A percentile compares a stretch with the other conserved stretches of the same genome.
Conservation (phyloP, 2,113 vertebrate species). For the Hippocampus zosterae region DNA sequence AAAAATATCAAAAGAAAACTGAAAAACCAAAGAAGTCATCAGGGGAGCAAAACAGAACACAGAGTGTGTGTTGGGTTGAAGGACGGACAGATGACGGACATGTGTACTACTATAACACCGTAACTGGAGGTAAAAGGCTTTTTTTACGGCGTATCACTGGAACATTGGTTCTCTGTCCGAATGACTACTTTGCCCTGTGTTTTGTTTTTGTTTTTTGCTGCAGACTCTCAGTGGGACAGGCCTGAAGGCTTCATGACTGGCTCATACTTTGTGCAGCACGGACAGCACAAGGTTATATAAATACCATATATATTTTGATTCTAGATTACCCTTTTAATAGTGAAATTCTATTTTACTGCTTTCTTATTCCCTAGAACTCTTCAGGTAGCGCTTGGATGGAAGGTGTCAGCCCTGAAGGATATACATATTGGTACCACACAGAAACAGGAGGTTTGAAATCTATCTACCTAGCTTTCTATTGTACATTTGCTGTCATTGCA, state of each 20-base stretch:
- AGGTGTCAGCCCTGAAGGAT: slow-evolving; percentile 84
- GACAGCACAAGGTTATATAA: slow-evolving; percentile 39
- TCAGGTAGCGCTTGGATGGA: slow-evolving; percentile 77
- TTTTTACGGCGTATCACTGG: neutral
- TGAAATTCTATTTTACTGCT: neutral
- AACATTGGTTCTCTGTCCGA: neutral
- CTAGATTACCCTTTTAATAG: neutral
- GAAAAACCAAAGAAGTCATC: slow-evolving; percentile 4
- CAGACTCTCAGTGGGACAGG: slow-evolving; percentile 72
- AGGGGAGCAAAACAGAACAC: neutral
- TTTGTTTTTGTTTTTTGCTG: neutral
- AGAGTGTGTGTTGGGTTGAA: slow-evolving; percentile 75
- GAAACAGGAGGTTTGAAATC: slow-evolving; percentile 79
- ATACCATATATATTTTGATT: neutral
- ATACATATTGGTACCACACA: slow-evolving; percentile 88
- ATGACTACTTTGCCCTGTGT: neutral
- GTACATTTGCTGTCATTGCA: too few relatives aligned
- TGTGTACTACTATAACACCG: slow-evolving; percentile 86
- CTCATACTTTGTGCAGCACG: slow-evolving; percentile 8
- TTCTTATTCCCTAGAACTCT: slow-evolving; percentile 35
- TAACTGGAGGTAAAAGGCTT: slow-evolving; percentile 80
- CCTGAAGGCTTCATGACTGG: slow-evolving; percentile 44
- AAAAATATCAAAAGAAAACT: slow-evolving; percentile 26
- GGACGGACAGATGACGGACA: slow-evolving; percentile 78
- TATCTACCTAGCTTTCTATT: neutral